Evolutionary conservation across 2,113 vertebrate genomes (phyloP), one percentile per base, ranked within the genome.

Genomic region (Epinephelus moara): DNA sequence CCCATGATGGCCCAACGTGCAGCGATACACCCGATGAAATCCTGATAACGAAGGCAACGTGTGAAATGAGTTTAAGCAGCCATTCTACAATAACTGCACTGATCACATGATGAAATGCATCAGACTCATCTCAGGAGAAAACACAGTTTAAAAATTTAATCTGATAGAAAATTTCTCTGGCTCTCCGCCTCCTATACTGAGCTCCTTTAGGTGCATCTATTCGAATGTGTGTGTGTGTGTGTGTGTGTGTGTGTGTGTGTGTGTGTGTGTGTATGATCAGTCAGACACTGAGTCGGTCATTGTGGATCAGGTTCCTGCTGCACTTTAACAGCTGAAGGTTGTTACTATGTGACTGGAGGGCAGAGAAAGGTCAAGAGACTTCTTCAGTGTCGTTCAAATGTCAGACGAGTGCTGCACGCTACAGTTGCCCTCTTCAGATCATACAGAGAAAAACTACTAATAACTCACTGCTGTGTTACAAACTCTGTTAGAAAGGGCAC

Each of bases 361-460:
- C 61, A 84, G 37, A 23, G 7, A 94, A 92, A 94, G 89, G 88
- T 93, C 88, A 80, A 15, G 47, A 47, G 70, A 33, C 70, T n/a
- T 81, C 84, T 23, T 60, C 40, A 18, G 83, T 67, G n/a, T 18
- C 15, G 5, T 49, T 53, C 74, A 92, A 93, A 92, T 86, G 75
- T 81, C 88, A 89, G 77, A 68, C 11, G 9, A 49, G 37, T 17
- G 40, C 37, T 4, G 59, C 56, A 27, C 47, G 19, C 49, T 57
- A 45, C 19, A 2, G 14, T 53, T 62, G 30, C 14, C 37, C 55
- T 18, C 21, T 25, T 42, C 49, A 21, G 30, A 71, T 30, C 6
- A 42, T 23, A n/a, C 23, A 33, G 17, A 15, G n/a, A 60, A 23
- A 37, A 60, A 30, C 18, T 2, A 10, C 18, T 2, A 14, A 12